Conservation (phyloP, 2,113 vertebrate genomes). For the Thermophis baileyi region DNA sequence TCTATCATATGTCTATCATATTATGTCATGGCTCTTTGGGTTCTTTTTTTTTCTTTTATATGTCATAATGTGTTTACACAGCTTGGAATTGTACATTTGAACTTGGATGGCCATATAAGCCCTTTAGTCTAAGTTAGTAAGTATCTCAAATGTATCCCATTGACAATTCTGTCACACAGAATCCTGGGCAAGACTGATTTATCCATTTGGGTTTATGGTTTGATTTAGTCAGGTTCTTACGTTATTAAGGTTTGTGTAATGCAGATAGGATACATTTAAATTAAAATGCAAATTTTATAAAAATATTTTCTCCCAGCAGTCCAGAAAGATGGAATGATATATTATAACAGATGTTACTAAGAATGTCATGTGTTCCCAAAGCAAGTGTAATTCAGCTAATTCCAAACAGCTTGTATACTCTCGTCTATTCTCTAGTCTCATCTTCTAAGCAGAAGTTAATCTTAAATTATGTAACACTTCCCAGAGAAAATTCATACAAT, state of each 20-base stretch:
- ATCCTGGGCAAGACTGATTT: background rate
- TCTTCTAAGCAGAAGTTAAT: background rate
- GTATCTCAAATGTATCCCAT: background rate
- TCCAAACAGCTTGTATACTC: too few relatives aligned
- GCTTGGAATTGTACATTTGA: background rate
- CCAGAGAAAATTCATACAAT: background rate
- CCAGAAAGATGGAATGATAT: background rate
- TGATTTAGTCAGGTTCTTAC: background rate
- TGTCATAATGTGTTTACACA: background rate
- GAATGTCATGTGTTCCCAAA: background rate
- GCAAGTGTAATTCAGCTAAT: background rate
- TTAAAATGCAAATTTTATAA: background rate
- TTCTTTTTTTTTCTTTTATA: background rate
- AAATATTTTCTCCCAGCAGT: background rate
- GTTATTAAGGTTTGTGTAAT: background rate
- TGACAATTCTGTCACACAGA: background rate
- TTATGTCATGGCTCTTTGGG: too few relatives aligned
- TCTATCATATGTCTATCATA: too few relatives aligned
- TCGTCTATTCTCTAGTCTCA: background rate
- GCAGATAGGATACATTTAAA: background rate
- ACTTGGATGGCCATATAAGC: background rate
- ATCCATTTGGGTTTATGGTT: background rate
- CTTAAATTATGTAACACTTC: background rate
- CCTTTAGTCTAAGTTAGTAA: background rate
- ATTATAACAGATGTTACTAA: background rate